These are phyloP conservation scores for Columba livia DNA, from an alignment of 2,113 vertebrate genomes.

Conservation along the genomic window DNA sequence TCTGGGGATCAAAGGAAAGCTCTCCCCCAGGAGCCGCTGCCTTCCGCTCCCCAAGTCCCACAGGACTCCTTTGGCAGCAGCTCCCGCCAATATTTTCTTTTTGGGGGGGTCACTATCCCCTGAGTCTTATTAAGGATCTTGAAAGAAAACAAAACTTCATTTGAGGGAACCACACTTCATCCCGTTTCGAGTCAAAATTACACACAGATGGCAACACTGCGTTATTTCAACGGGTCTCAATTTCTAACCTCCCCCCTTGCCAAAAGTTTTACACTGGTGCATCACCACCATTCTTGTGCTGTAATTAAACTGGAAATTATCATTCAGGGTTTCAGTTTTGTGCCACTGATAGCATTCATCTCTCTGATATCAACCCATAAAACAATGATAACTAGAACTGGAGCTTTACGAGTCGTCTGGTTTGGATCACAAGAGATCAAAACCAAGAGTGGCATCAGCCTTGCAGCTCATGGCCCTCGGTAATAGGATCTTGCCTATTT, in stretches of 20 bases:
- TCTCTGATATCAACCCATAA: not conserved
- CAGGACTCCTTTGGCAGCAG: not conserved
- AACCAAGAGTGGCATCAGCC: not conserved
- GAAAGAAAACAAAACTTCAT: not conserved
- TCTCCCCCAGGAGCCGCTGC: not conserved
- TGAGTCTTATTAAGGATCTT: not conserved
- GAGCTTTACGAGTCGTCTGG: not conserved
- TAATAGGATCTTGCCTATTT: slow-evolving; percentile 39
- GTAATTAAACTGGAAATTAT: slow-evolving; percentile 39
- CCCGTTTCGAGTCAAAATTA: not conserved
- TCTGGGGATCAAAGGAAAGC: slow-evolving; percentile 53
- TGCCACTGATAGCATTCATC: not conserved
- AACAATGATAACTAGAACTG: not conserved
- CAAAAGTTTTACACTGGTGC: not conserved
- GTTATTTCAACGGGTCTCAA: not conserved
- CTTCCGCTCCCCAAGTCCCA: not conserved
- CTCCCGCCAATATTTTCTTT: not conserved
- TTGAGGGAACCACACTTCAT: not conserved
- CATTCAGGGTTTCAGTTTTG: not conserved
- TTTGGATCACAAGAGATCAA: slow-evolving; percentile 21
- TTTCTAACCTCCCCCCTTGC: not conserved
- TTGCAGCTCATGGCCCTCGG: slow-evolving; percentile 2
- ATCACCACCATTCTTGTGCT: not conserved
- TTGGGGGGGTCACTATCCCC: not conserved
- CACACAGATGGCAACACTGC: rapidly evolving